Evolutionary conservation across 2,113 vertebrate species (phyloP), one percentile per base, ranked within the genome.

Genomic region (Dicaeum eximium): DNA sequence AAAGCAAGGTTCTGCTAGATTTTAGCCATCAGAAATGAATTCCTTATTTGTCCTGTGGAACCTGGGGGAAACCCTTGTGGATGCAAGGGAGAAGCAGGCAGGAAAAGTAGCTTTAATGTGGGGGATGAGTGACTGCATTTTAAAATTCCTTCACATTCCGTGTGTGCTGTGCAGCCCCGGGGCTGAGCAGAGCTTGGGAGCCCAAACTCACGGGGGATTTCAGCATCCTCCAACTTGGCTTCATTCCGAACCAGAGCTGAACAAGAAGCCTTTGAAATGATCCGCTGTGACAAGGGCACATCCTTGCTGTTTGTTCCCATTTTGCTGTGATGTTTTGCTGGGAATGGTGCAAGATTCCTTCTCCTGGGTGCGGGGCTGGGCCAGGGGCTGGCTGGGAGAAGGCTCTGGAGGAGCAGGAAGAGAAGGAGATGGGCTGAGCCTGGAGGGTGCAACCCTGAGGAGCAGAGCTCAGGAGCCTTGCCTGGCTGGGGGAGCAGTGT

Each of bases 241-340:
- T 83, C 72, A 1, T 77, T 86, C 83, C 3, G 0, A 78, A 58
- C 58, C 80, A 45, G 31, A 80, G 90, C 83, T 40, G 67, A 71
- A 37, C 19, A 18, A 25, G 71, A 57, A 81, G 65, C 7, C 78
- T 93, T 90, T 87, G 81, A 90, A 93, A 81, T 84, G 7, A 84
- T 60, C 81, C 0, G 0, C 78, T 47, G 56, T 79, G 94, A 92
- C 88, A 95, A 66, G 90, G 90, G 61, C 85, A 66, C 47, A 62
- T 66, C 73, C 65, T 12, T 16, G 69, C 17, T 86, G 47, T 62
- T 90, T 65, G 20, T 18, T 62, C 73, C 33, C 13, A 4, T 57
- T 40, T 45, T 57, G 2, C n/a, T 10, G n/a, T 4, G 50, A 31
- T 33, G 12, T 33, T 79, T 45, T 33, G 11, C 67, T 44, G 51